phyloP scores from a whole-genome alignment of 2,113 vertebrate species.

The Callaeas wilsoni region DNA sequence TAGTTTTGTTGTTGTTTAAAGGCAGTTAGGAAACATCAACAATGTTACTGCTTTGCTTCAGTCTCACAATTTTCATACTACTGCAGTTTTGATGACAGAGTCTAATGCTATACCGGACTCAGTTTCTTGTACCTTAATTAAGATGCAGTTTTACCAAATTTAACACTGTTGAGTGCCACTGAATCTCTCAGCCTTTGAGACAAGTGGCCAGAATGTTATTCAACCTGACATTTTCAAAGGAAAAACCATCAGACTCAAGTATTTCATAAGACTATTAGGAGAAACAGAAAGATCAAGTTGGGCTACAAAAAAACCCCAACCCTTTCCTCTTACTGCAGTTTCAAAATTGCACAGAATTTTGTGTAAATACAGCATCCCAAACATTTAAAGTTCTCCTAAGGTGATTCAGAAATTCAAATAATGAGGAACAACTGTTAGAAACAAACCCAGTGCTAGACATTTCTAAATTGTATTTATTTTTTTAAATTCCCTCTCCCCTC shows the following conservation, averaged over 20 bases:
- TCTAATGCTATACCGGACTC: neutral
- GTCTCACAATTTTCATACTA: neutral
- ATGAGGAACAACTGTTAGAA: neutral
- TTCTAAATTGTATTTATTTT: neutral
- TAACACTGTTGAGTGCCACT: neutral
- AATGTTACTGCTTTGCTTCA: neutral
- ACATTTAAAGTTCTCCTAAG: neutral
- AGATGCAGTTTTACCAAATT: neutral
- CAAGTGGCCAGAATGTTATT: neutral
- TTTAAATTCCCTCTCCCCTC: neutral
- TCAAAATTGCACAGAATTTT: neutral
- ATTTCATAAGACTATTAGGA: neutral
- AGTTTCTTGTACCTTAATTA: neutral
- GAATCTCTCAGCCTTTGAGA: neutral
- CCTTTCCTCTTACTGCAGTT: neutral
- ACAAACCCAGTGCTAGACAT: neutral
- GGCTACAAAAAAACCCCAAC: neutral
- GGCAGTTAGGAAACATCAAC: neutral
- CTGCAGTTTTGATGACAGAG: neutral
- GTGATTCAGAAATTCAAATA: neutral
- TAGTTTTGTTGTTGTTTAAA: constrained; percentile 2
- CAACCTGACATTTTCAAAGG: neutral
- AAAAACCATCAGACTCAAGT: neutral
- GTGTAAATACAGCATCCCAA: neutral
- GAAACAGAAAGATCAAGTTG: neutral